phyloP scores from a whole-genome alignment of 2,888 invertebrate genomes.

The Drosophila rubida region DNA sequence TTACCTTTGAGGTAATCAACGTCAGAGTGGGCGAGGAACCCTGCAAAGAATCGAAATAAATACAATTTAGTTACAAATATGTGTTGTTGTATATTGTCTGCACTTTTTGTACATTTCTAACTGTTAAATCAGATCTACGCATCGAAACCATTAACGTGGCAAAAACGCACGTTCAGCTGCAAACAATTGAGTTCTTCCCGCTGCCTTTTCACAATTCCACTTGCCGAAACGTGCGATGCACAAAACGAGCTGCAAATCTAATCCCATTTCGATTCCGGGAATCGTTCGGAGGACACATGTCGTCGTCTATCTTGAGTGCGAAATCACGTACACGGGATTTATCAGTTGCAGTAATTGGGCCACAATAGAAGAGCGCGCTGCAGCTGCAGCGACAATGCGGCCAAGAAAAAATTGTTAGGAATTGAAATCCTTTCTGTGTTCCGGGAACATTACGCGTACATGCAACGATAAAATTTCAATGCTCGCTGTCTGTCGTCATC shows the following conservation, averaged over 20 bases:
- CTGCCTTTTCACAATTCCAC: constrained; percentile 21
- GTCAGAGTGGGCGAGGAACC: constrained; percentile 92
- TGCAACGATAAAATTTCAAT: background rate
- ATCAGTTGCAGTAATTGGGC: constrained; percentile 51
- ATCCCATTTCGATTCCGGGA: constrained; percentile 59
- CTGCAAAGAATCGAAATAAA: constrained; percentile 86
- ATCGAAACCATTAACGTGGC: constrained; percentile 9
- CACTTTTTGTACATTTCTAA: too few species aligned
- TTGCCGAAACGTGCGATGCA: constrained; percentile 59
- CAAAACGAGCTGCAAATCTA: constrained; percentile 52
- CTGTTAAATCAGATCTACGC: too few species aligned
- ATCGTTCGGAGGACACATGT: constrained; percentile 26
- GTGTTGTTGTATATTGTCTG: too few species aligned
- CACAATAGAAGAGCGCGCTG: constrained; percentile 1
- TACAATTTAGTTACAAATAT: too few species aligned
- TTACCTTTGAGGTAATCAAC: constrained; percentile 92
- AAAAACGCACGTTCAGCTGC: constrained; percentile 45
- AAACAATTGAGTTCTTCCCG: constrained; percentile 1
- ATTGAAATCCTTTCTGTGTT: constrained; percentile 59
- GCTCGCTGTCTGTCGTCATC: constrained; percentile 5
- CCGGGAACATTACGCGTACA: constrained; percentile 23
- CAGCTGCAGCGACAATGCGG: constrained; percentile 36
- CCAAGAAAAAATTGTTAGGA: background rate
- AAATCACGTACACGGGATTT: constrained; percentile 63
- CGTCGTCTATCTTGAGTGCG: constrained; percentile 63